A percentile compares a stretch with the other conserved stretches of the same genome.
These are phyloP conservation scores for Augiades crinisus DNA, from an alignment of 2,888 invertebrate genomes.

Conservation along the genomic window DNA sequence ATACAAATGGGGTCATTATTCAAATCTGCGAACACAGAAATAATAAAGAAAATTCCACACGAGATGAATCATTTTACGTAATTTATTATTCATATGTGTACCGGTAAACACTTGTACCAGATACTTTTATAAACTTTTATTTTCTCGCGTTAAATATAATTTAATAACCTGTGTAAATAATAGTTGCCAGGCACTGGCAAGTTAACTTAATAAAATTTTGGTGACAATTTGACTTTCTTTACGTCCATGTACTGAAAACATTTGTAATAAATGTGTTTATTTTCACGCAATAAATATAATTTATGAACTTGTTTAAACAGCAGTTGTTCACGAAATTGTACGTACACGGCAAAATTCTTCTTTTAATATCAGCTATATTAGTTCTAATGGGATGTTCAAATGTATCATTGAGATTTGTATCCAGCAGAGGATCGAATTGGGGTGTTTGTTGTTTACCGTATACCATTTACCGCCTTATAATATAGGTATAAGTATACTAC, in stretches of 20 bases:
- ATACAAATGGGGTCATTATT: conserved; percentile 18
- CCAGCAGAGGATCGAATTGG: no score
- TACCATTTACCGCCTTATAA: no score
- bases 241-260: not conserved
- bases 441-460: no score
- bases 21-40: conserved; percentile 17
- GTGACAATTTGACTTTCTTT: not conserved
- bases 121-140: not conserved
- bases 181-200: not conserved
- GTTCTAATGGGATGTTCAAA: no score
- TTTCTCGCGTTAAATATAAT: not conserved
- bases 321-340: no score
- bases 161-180: not conserved
- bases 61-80: conserved; percentile 11
- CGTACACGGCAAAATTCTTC: no score
- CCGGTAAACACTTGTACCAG: not conserved
- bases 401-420: no score
- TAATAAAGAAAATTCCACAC: conserved; percentile 20
- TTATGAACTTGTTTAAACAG: no score
- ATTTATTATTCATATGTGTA: conserved; percentile 14
- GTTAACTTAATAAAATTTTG: conserved; percentile 1
- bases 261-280: not conserved
- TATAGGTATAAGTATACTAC: no score
- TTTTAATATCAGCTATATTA: no score
- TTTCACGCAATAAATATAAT: not conserved